A percentile compares a stretch with the other conserved stretches of the same genome.
Conservation (phyloP, 2,113 vertebrate genomes). For the Perccottus glenii region DNA sequence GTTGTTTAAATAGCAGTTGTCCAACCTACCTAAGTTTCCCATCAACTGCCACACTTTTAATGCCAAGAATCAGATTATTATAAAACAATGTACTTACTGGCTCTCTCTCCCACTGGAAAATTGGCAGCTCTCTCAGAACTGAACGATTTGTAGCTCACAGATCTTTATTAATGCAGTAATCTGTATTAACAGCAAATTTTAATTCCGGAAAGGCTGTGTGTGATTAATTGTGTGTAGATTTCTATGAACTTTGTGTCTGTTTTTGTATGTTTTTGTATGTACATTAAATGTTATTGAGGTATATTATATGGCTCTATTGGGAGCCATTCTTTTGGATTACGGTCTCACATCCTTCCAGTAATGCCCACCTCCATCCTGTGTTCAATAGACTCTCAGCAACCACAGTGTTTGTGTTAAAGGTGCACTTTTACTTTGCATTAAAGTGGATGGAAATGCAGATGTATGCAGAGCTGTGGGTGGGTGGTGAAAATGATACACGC, state of each 20-base stretch:
- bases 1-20: conserved; percentile 38
- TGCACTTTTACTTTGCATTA: conserved; percentile 80
- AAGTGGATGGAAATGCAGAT: conserved; percentile 81
- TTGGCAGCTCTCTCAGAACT: conserved; percentile 79
- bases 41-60: conserved; percentile 55
- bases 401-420: conserved; percentile 77
- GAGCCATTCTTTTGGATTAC: conserved; percentile 74
- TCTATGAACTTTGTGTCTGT: conserved; percentile 52
- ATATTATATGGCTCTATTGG: conserved; percentile 64
- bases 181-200: conserved; percentile 82
- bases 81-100: conserved; percentile 75
- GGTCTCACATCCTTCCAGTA: conserved; percentile 72
- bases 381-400: conserved; percentile 68
- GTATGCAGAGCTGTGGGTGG: conserved; percentile 76
- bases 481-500: conserved; percentile 79
- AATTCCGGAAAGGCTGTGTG: conserved; percentile 70
- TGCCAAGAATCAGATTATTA: conserved; percentile 75
- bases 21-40: conserved; percentile 14
- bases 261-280: conserved; percentile 53
- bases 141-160: conserved; percentile 80
- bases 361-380: conserved; percentile 72
- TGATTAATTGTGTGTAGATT: conserved; percentile 42
- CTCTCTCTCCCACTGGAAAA: conserved; percentile 71
- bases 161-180: conserved; percentile 83
- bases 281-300: conserved; percentile 9